Evolutionary conservation across 2,797 vertebrate species (phyloP).

Genomic region (Melanotaenia boesemani): DNA sequence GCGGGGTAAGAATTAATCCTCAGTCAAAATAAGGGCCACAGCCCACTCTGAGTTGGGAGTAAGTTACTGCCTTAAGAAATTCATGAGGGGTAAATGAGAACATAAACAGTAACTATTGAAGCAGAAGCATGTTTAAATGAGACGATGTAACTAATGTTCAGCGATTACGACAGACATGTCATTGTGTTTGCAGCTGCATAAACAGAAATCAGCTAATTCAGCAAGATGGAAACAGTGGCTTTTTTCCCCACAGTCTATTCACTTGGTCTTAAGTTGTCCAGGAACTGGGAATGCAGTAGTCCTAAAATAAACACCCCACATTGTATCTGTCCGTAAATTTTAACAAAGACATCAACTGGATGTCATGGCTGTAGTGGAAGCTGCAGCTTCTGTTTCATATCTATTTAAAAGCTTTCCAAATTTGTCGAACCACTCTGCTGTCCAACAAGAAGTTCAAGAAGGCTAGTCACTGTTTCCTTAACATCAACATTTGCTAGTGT

Average conservation of each 20-base stretch:
- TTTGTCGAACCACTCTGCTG: background rate
- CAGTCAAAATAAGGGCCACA: too few relatives aligned
- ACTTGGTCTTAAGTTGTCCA: conserved; percentile 11
- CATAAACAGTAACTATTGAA: too few relatives aligned
- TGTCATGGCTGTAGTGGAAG: background rate
- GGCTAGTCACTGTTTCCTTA: background rate
- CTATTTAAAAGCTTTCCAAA: background rate
- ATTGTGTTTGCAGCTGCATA: too few relatives aligned
- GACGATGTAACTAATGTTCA: too few relatives aligned
- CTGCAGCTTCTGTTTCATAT: conserved; percentile 23
- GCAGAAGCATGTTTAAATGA: too few relatives aligned
- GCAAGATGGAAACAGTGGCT: conserved; percentile 56
- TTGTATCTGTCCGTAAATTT: conserved; percentile 26
- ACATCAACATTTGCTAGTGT: background rate
- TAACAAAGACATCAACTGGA: conserved; percentile 31
- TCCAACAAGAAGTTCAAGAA: background rate
- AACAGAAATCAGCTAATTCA: conserved; percentile 41
- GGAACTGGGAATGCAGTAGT: conserved; percentile 48
- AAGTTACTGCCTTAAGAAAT: too few relatives aligned
- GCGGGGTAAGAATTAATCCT: too few relatives aligned
- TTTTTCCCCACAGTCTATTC: conserved; percentile 23
- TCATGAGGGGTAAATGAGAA: too few relatives aligned
- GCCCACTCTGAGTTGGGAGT: too few relatives aligned
- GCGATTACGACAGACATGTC: too few relatives aligned
- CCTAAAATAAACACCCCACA: conserved; percentile 66